These are phyloP conservation scores for Drosophila aff. DNA, from an alignment of 1,140 invertebrate genomes.

Conservation along the genomic window DNA sequence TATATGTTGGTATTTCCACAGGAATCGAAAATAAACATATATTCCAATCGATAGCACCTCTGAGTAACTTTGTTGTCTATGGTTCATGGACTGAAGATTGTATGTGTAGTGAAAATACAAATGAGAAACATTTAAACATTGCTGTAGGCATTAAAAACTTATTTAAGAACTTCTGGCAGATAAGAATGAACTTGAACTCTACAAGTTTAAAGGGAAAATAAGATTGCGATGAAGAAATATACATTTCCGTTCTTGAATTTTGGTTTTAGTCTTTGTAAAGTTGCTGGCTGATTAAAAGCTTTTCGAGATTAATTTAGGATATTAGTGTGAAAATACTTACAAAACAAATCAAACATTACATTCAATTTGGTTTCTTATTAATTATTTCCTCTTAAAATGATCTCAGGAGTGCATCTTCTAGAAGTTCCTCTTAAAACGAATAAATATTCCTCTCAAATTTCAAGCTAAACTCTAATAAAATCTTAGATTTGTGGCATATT, in stretches of 20 bases:
- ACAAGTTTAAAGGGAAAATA: neutral
- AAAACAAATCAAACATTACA: neutral
- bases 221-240: neutral
- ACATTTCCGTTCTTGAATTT: constrained; percentile 1
- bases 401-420: neutral
- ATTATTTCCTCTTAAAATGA: neutral
- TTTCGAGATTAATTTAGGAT: too few relatives aligned
- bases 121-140: constrained; percentile 1
- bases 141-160: neutral
- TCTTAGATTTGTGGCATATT: too few relatives aligned
- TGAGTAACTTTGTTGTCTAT: constrained; percentile 23
- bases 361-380: too few relatives aligned
- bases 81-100: constrained; percentile 18
- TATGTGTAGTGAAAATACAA: neutral
- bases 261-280: neutral
- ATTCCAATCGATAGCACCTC: constrained; percentile 20
- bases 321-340: neutral
- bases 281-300: neutral
- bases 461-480: neutral
- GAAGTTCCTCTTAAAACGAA: too few relatives aligned
- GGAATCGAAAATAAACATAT: constrained; percentile 28
- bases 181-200: constrained; percentile 46
- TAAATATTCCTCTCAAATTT: neutral
- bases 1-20: constrained; percentile 15
- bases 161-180: constrained; percentile 11